phyloP scores from a whole-genome alignment of 2,888 invertebrate genomes.

The Trichacis sp. region DNA sequence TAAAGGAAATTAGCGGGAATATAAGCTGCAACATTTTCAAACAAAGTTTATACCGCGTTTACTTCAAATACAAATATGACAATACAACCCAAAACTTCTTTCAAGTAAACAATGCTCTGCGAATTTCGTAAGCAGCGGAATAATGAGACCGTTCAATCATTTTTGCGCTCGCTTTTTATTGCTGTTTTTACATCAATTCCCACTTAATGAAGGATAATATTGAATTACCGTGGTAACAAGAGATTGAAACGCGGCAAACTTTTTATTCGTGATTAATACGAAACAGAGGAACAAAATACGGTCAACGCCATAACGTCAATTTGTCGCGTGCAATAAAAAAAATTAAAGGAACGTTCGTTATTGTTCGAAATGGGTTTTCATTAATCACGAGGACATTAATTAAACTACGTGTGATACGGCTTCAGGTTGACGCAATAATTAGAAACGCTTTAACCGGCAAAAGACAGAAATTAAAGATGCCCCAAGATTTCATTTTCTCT shows the following conservation, averaged over 20 bases:
- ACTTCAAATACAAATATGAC: not conserved
- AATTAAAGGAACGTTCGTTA: too few species aligned
- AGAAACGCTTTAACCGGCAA: not conserved
- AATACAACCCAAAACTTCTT: not conserved
- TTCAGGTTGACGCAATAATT: not conserved
- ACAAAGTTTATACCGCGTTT: not conserved
- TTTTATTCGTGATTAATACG: not conserved
- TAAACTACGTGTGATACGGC: slow-evolving; percentile 1
- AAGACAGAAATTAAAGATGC: not conserved
- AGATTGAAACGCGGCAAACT: not conserved
- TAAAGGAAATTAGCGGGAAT: not conserved
- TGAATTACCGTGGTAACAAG: not conserved
- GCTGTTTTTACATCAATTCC: not conserved
- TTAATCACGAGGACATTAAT: not conserved
- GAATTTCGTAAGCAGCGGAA: not conserved
- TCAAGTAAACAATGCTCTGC: not conserved
- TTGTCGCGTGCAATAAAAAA: not conserved
- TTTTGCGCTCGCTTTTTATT: not conserved
- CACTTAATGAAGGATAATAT: not conserved
- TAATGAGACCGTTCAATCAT: not conserved
- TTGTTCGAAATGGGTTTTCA: not conserved
- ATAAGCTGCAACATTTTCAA: not conserved
- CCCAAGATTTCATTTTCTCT: not conserved
- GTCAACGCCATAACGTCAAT: too few species aligned
- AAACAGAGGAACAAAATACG: too few species aligned